Evolutionary conservation across 2,113 vertebrate species (phyloP).

Genomic region (Atractosteus spatula): DNA sequence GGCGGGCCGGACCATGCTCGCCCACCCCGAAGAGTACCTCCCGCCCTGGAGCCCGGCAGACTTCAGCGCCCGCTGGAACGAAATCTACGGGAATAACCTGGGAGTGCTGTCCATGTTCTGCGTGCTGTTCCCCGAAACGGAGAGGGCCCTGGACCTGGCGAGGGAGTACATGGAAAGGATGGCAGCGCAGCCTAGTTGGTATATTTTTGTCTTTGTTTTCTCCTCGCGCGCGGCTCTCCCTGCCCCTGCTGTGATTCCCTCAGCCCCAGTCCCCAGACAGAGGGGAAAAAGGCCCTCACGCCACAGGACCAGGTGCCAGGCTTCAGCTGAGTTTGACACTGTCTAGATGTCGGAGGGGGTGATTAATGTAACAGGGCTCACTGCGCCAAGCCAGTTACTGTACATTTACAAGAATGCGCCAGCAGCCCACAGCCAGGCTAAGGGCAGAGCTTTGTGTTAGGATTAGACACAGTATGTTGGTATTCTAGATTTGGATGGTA

Average conservation of each 20-base stretch:
- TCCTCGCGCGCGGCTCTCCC: constrained; percentile 23
- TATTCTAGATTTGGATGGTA: too few relatives aligned
- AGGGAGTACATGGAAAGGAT: constrained; percentile 98
- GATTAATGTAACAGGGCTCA: too few relatives aligned
- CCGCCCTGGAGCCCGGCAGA: constrained; percentile 89
- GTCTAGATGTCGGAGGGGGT: too few relatives aligned
- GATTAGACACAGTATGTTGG: too few relatives aligned
- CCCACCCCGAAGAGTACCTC: constrained; percentile 83
- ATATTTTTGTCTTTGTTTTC: constrained; percentile 75
- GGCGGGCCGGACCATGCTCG: constrained; percentile 86
- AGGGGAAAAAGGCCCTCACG: not conserved
- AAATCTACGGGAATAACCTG: constrained; percentile 95
- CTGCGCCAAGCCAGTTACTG: too few relatives aligned
- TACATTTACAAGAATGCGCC: too few relatives aligned
- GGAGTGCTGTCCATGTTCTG: constrained; percentile 93
- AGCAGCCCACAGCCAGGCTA: too few relatives aligned
- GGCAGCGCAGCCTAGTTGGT: constrained; percentile 99
- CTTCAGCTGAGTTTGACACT: too few relatives aligned
- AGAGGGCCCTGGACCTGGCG: constrained; percentile 82
- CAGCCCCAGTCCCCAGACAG: constrained; percentile 5
- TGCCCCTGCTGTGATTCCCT: not conserved
- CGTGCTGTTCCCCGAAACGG: constrained; percentile 86
- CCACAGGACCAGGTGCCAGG: not conserved
- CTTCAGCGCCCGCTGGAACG: constrained; percentile 93
- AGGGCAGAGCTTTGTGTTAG: too few relatives aligned